Base-by-base conservation (phyloP, 2,888 invertebrate species). In the Corythucha ciliata region DNA sequence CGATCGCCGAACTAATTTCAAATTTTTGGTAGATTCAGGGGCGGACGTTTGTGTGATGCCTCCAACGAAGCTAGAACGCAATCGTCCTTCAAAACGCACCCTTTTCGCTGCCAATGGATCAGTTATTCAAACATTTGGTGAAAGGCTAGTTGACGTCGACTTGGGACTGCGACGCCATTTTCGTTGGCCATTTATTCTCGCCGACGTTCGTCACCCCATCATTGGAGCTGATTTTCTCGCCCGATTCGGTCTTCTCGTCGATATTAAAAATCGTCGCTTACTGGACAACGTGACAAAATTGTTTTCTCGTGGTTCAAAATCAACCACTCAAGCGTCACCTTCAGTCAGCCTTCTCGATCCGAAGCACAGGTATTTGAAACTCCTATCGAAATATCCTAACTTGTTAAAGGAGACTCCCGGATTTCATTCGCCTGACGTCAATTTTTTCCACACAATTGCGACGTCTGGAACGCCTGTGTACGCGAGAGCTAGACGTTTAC, bases 401-500 rank as follows among this genome's bases (percentile, higher is more conserved):
- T 5, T 44, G 3, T 16, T 44, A 3, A 44, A 27, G 8, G 44
- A 27, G 12, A 44, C 26, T 16, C 44, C 44, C 10, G 16, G 14
- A 4, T 44, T 44, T 8, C 14, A 2, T 4, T 18, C 18, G 26
- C 14, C 44, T 4, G 26, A 14, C 4, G 8, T 7, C 32, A 32
- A 44, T 20, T 44, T 27, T 27, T 12, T 22, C 20, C 45, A 51
- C n/a, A 25, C 18, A 14, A 51, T 51, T 8, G 24, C 21, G 5
- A 51, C 51, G 5, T 27, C n/a, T 22, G 59, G 60, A 14, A 54
- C 57, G 22, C 60, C 60, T 2, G 55, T 56, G 12, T 50, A 37
- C 33, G 54, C 58, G 2, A 48, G 52, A 25, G 53, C 61, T 4
- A 54, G 61, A n/a, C 54, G 61, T 3, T 37, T 62, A 7, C 27